Conservation (phyloP, 2,113 vertebrate species). For the Tragelaphus scriptus region DNA sequence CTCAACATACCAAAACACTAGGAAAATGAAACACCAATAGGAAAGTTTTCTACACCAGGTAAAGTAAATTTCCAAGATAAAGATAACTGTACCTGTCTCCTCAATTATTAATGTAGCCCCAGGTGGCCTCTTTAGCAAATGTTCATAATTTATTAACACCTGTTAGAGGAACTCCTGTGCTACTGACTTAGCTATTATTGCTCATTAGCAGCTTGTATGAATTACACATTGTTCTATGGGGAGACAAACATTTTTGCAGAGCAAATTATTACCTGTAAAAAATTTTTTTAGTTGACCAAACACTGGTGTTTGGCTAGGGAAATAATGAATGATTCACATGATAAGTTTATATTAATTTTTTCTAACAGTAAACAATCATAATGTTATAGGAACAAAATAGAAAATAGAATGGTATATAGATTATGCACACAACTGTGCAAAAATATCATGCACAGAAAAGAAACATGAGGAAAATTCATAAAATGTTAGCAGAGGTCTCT, state of each 20-base stretch:
- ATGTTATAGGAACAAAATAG: background rate
- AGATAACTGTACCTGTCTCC: background rate
- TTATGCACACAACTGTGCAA: background rate
- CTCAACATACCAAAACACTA: background rate
- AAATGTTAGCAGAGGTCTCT: background rate
- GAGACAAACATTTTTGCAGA: background rate
- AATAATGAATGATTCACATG: background rate
- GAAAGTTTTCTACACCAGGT: background rate
- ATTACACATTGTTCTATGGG: background rate
- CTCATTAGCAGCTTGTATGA: background rate
- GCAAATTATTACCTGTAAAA: background rate
- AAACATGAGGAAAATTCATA: constrained; percentile 7
- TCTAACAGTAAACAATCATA: background rate
- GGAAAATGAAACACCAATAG: background rate
- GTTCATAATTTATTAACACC: constrained; percentile 3
- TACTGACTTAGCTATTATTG: background rate
- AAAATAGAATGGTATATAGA: background rate
- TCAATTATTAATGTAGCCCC: background rate
- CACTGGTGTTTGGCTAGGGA: background rate
- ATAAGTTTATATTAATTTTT: background rate
- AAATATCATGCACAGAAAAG: background rate
- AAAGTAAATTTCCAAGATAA: constrained; percentile 12
- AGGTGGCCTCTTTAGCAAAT: background rate
- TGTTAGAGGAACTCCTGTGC: background rate
- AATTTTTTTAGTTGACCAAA: background rate